These are phyloP conservation scores for Dreissena rostriformis DNA, from an alignment of 1,140 invertebrate genomes.

Conservation along the genomic window DNA sequence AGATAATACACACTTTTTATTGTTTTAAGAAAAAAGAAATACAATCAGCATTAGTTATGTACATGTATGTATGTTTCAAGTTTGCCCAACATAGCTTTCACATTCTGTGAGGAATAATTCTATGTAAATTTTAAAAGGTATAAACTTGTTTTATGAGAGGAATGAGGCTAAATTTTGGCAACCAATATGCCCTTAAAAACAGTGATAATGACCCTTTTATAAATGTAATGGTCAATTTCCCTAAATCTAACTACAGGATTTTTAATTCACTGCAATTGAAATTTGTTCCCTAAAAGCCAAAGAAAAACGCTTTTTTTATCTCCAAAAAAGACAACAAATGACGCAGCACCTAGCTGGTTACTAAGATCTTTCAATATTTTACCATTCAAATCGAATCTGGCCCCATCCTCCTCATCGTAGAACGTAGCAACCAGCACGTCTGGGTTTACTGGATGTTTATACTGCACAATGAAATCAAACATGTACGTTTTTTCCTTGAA, in stretches of 20 bases:
- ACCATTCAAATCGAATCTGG: conserved; percentile 43
- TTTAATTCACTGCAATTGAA: background rate
- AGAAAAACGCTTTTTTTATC: background rate
- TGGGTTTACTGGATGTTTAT: conserved; percentile 11
- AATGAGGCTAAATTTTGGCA: background rate
- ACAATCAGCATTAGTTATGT: too few species aligned
- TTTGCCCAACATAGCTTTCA: too few species aligned
- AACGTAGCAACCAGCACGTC: conserved; percentile 10
- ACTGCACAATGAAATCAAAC: conserved; percentile 33
- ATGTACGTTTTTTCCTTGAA: conserved; percentile 12
- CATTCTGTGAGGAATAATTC: too few species aligned
- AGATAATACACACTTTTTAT: too few species aligned
- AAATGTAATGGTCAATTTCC: too few species aligned
- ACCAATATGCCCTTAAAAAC: background rate
- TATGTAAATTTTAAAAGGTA: too few species aligned
- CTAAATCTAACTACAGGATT: background rate
- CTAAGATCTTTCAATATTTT: background rate
- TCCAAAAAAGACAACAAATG: background rate
- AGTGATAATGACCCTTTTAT: too few species aligned
- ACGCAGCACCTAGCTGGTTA: too few species aligned
- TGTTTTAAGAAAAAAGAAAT: too few species aligned
- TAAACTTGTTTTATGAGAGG: too few species aligned
- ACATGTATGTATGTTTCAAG: too few species aligned
- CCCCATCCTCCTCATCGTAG: conserved; percentile 33
- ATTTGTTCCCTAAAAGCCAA: background rate